Evolutionary conservation across 2,888 invertebrate species (phyloP).

Genomic region (Cheilosia soror): DNA sequence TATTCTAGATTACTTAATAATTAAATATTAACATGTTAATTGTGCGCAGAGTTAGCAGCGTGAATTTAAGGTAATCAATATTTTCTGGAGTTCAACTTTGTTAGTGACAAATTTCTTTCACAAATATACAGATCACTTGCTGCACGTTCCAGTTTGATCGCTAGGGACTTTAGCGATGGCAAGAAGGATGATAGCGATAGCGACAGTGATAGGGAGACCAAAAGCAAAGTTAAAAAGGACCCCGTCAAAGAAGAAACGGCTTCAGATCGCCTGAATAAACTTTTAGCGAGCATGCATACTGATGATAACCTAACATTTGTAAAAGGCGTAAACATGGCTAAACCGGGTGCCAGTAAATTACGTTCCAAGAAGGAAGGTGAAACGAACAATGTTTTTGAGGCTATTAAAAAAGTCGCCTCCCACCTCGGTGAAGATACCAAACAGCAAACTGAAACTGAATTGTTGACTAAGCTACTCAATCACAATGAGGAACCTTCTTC

Average conservation of each 20-base stretch:
- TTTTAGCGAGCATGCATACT: slow-evolving; percentile 82
- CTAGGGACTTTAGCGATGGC: slow-evolving; percentile 28
- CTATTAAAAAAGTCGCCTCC: slow-evolving; percentile 90
- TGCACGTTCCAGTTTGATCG: slow-evolving; percentile 18
- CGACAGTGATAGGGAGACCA: slow-evolving; percentile 43
- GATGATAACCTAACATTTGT: slow-evolving; percentile 76
- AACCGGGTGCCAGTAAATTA: slow-evolving; percentile 79
- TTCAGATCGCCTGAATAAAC: slow-evolving; percentile 80
- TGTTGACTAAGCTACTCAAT: slow-evolving; percentile 88
- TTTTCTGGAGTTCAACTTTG: not conserved
- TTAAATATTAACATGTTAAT: slow-evolving; percentile 63
- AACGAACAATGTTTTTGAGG: slow-evolving; percentile 82
- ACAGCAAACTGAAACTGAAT: slow-evolving; percentile 88
- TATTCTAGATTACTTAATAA: not conserved
- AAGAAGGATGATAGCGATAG: slow-evolving; percentile 68
- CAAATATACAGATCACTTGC: slow-evolving; percentile 13
- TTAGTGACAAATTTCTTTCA: not conserved
- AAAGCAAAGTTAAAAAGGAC: slow-evolving; percentile 9
- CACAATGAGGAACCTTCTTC: slow-evolving; percentile 68
- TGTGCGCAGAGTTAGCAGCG: slow-evolving; percentile 2
- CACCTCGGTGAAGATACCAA: slow-evolving; percentile 88
- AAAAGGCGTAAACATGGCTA: slow-evolving; percentile 77
- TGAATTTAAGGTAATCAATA: slow-evolving; percentile 32
- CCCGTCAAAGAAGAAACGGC: slow-evolving; percentile 78
- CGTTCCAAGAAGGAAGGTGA: slow-evolving; percentile 75